A percentile compares a stretch with the other conserved stretches of the same genome.
Conservation (phyloP, 2,113 vertebrate species). For the Syngnathoides biaculeatus region DNA sequence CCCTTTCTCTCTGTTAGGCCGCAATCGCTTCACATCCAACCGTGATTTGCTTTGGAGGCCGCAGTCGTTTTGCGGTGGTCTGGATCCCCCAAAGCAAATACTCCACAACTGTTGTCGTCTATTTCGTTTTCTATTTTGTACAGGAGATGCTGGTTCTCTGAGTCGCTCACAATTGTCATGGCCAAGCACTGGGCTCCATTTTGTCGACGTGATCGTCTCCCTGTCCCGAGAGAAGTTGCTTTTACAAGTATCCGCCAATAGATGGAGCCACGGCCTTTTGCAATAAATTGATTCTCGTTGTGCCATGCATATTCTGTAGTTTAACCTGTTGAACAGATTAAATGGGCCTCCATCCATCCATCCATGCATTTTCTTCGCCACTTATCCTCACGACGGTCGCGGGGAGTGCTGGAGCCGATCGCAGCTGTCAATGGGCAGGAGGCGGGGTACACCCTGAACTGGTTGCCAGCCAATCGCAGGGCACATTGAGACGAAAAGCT, state of each 20-base stretch:
- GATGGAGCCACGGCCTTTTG: constrained; percentile 31
- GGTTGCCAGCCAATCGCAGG: too few species aligned
- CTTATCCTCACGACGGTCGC: too few species aligned
- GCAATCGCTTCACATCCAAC: background rate
- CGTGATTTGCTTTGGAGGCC: background rate
- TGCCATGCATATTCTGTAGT: too few species aligned
- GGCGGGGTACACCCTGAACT: too few species aligned
- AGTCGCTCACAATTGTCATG: constrained; percentile 63
- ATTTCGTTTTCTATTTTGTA: background rate
- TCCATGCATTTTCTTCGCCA: too few species aligned
- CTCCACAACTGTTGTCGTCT: background rate
- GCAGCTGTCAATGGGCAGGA: too few species aligned
- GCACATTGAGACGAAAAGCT: too few species aligned
- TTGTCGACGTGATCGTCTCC: constrained; percentile 54
- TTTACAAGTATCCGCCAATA: constrained; percentile 23
- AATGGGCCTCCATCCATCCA: too few species aligned
- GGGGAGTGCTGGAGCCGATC: too few species aligned
- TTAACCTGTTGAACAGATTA: background rate
- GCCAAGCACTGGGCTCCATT: constrained; percentile 68
- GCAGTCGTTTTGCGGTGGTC: background rate
- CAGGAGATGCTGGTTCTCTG: constrained; percentile 28
- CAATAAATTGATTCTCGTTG: background rate
- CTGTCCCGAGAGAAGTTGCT: background rate
- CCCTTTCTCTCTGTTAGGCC: background rate
- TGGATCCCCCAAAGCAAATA: background rate